Percentiles rank a stretch among this genome's conserved stretches.
phyloP scores from a whole-genome alignment of 64 coral and sea anemone species.

The Cladopsammia gracilis region DNA sequence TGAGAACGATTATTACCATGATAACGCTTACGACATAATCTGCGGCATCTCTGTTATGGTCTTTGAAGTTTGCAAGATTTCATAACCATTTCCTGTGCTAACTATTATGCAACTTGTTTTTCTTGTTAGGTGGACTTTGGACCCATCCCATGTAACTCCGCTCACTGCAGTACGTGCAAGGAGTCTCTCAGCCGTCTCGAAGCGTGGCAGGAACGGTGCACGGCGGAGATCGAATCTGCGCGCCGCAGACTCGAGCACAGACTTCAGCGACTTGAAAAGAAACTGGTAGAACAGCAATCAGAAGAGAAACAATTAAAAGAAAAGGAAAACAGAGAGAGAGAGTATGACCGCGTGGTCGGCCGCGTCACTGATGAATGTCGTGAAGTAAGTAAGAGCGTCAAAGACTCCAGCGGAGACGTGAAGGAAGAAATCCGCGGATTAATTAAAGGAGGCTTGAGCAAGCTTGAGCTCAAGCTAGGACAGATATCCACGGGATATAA shows the following conservation, averaged over 20 bases:
- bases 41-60: too few relatives aligned
- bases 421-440: slow-evolving; percentile 75
- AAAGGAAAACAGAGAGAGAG: slow-evolving; percentile 34
- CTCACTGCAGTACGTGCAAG: slow-evolving; percentile 75
- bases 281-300: slow-evolving; percentile 76
- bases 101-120: neutral
- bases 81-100: too few relatives aligned
- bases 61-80: too few relatives aligned
- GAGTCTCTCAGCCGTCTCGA: slow-evolving; percentile 70
- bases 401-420: slow-evolving; percentile 71
- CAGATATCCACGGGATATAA: slow-evolving; percentile 38
- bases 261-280: slow-evolving; percentile 74
- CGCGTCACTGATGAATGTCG: slow-evolving; percentile 71
- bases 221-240: slow-evolving; percentile 80
- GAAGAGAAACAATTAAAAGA: slow-evolving; percentile 67
- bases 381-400: slow-evolving; percentile 70
- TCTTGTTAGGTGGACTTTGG: slow-evolving; percentile 41
- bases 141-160: slow-evolving; percentile 53
- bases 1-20: too few relatives aligned
- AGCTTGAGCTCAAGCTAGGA: slow-evolving; percentile 76
- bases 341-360: slow-evolving; percentile 60
- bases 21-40: too few relatives aligned
- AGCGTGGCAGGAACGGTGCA: slow-evolving; percentile 89
- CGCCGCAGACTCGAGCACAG: slow-evolving; percentile 87
- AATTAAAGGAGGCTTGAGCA: slow-evolving; percentile 67